Percentiles rank a stretch among this genome's conserved stretches.
Evolutionary conservation across 53 echinoderm and acorn worm species (phyloP).

Genomic region (Mesocentrotus franciscanus): DNA sequence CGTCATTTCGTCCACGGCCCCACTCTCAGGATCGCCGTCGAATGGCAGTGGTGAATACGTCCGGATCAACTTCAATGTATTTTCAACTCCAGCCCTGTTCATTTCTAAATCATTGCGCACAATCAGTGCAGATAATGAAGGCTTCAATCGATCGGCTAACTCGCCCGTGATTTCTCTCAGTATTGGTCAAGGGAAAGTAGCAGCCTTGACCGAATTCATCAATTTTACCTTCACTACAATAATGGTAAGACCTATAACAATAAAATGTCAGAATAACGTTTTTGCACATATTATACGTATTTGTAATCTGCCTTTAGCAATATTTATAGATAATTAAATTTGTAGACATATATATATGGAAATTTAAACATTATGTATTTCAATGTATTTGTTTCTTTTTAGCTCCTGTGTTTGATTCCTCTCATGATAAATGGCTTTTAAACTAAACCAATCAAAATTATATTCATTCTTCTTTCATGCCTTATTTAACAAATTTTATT

Average conservation of each 20-base stretch:
- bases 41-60: neutral
- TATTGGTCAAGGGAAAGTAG: too few species aligned
- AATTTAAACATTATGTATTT: neutral
- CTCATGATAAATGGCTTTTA: neutral
- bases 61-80: neutral
- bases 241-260: neutral
- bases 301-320: neutral
- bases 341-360: too few species aligned
- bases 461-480: too few species aligned
- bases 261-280: too few species aligned
- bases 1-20: neutral
- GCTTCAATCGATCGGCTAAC: too few species aligned
- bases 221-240: slow-evolving; percentile 19
- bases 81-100: neutral
- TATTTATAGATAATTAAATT: neutral
- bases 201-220: too few species aligned
- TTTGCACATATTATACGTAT: neutral
- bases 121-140: too few species aligned
- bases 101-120: too few species aligned
- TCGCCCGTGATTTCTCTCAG: too few species aligned
- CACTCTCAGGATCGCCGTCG: neutral
- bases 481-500: neutral
- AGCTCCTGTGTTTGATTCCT: too few species aligned
- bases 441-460: neutral
- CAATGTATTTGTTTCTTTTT: neutral